Base-by-base conservation (phyloP, 2,113 vertebrate species). In the Porphyrio hochstetteri region DNA sequence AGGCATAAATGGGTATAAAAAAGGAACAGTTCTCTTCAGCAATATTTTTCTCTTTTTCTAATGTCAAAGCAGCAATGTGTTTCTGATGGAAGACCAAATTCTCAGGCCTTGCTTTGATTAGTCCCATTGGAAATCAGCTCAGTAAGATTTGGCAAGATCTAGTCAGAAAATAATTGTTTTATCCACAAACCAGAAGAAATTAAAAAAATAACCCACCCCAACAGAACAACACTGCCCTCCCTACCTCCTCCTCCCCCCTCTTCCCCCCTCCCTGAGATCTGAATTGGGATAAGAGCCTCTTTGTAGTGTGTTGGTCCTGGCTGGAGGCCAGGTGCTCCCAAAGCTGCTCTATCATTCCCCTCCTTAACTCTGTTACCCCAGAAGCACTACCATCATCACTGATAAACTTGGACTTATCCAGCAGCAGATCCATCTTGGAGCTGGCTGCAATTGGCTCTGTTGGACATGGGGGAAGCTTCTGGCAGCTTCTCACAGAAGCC, bases 31-130 rank as follows among this genome's bases (percentile, higher is more conserved):
- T 95, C 33, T 86, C 33, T 76, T 86, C 35, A 78, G 29, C 24
- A 57, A 8, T 75, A 42, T 38, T 88, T 92, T 80, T 89, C 19
- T 74, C 19, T 69, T 83, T 92, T 89, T 70, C 17, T 68, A 44
- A 44, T 61, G 68, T 53, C 46, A 68, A 71, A 84, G 78, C 21
- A 78, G 20, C 42, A 27, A 75, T 28, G 3, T 67, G 16, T 71
- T 92, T 84, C 46, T 91, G 69, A 75, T 19, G 78, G 38, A 60
- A 56, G 31, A n/a, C 17, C 33, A 75, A 63, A 81, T 78, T 88
- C 16, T 81, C n/a, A 70, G 52, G 42, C 25, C 5, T 23, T 42
- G 29, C 4, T 86, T 89, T 84, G 52, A 64, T 84, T 89, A 91
- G 52, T 75, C 16, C 25, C 80, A 31, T 5, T 86, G 65, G 72